phyloP scores from a whole-genome alignment of 2,113 vertebrate genomes.

The Halcyon senegalensis region DNA sequence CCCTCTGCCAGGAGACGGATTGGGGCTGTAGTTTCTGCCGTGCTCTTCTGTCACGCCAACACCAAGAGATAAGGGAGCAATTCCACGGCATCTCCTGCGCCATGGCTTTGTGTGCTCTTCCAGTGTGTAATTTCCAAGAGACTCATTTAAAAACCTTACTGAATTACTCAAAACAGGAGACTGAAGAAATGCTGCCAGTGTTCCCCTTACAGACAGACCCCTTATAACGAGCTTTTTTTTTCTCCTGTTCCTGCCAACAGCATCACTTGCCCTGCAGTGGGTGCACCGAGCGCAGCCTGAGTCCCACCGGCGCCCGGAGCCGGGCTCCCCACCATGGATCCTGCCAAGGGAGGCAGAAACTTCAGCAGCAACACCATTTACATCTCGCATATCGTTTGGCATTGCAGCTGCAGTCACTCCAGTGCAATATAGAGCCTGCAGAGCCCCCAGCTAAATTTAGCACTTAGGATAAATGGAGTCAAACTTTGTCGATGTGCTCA shows the following conservation, averaged over 20 bases:
- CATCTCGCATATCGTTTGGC: background rate
- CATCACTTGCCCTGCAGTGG: background rate
- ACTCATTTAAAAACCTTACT: background rate
- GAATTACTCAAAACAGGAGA: background rate
- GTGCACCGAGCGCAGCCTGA: fast-evolving
- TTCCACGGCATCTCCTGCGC: fast-evolving
- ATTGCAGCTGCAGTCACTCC: background rate
- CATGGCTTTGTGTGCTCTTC: background rate
- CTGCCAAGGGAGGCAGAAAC: background rate
- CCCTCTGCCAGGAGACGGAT: background rate
- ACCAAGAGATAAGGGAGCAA: conserved; percentile 18
- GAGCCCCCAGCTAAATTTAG: conserved; percentile 20
- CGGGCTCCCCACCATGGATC: fast-evolving
- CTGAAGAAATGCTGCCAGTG: background rate
- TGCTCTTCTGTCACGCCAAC: conserved; percentile 1
- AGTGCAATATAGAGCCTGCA: background rate
- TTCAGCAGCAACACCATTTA: background rate
- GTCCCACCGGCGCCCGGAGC: fast-evolving
- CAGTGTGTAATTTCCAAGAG: background rate
- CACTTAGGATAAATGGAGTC: conserved; percentile 14
- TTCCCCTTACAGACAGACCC: background rate
- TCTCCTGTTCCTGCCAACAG: background rate
- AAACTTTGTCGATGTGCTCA: background rate
- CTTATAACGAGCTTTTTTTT: background rate
- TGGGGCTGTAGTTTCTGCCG: background rate